Percentiles rank a stretch among this genome's conserved stretches.
phyloP scores from a whole-genome alignment of 2,888 invertebrate genomes.

The Hylaea fasciaria region DNA sequence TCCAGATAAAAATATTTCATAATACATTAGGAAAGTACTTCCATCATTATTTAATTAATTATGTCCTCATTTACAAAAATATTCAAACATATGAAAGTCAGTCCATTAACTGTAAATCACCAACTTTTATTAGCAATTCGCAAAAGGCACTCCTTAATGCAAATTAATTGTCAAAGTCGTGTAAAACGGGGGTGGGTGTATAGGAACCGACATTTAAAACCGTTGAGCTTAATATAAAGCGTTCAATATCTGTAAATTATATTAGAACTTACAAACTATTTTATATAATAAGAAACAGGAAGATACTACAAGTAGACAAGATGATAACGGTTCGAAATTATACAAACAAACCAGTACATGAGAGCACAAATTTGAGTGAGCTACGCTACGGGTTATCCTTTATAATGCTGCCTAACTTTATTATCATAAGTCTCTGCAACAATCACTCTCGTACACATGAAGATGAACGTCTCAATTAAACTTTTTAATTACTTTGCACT shows the following conservation, averaged over 20 bases:
- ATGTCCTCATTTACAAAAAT: slow-evolving; percentile 66
- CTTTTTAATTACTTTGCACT: slow-evolving; percentile 56
- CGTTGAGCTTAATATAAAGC: slow-evolving; percentile 56
- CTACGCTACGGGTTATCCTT: slow-evolving; percentile 31
- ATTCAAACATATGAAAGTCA: slow-evolving; percentile 71
- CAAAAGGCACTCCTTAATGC: slow-evolving; percentile 76
- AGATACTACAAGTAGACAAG: slow-evolving; percentile 70
- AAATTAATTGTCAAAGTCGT: slow-evolving; percentile 39
- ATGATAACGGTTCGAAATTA: slow-evolving; percentile 54
- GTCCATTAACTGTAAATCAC: slow-evolving; percentile 67
- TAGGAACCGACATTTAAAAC: slow-evolving; percentile 47
- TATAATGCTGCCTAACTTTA: slow-evolving; percentile 52
- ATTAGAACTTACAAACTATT: slow-evolving; percentile 54
- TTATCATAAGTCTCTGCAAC: slow-evolving; percentile 49
- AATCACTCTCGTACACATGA: slow-evolving; percentile 55
- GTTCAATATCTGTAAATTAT: slow-evolving; percentile 47
- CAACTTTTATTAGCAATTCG: slow-evolving; percentile 58
- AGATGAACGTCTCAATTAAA: slow-evolving; percentile 53
- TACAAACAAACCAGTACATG: slow-evolving; percentile 55
- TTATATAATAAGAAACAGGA: slow-evolving; percentile 68
- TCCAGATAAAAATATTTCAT: slow-evolving; percentile 61
- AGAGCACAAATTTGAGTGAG: slow-evolving; percentile 46
- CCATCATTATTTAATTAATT: slow-evolving; percentile 44
- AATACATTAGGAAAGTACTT: slow-evolving; percentile 50
- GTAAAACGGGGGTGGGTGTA: slow-evolving; percentile 38